Evolutionary conservation across 2,797 vertebrate species (phyloP).

Genomic region (Myiotriccus ornatus): DNA sequence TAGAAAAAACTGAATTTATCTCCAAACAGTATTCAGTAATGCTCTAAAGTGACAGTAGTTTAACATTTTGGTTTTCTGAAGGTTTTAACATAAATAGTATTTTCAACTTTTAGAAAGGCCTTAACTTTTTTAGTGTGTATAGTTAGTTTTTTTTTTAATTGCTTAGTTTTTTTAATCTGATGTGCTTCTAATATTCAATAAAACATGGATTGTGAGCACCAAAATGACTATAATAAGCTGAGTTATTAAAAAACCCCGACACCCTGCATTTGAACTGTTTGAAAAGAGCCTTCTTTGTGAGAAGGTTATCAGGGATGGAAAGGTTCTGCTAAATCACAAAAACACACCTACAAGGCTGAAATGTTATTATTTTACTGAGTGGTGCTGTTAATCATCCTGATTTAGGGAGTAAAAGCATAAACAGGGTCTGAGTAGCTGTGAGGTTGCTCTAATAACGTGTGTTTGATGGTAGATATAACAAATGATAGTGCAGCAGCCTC

Average conservation of each 20-base stretch:
- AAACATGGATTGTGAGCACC: background rate
- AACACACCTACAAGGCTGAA: background rate
- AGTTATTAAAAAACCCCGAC: background rate
- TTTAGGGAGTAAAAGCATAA: background rate
- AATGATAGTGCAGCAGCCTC: background rate
- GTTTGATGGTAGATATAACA: background rate
- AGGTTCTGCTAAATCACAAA: background rate
- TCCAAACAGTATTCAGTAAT: background rate
- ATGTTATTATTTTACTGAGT: background rate
- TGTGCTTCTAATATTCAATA: background rate
- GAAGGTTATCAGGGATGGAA: background rate
- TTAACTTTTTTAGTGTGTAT: background rate
- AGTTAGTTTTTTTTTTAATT: background rate
- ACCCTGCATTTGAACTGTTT: background rate
- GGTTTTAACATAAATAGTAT: background rate
- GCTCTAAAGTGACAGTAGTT: background rate
- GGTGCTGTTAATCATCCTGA: background rate
- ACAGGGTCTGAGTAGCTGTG: background rate
- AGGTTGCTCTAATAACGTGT: background rate
- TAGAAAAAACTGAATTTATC: background rate
- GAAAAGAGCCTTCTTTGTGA: background rate
- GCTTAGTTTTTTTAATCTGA: background rate
- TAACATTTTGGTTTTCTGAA: background rate
- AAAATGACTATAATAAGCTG: background rate
- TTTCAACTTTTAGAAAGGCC: background rate